A percentile compares a stretch with the other conserved stretches of the same genome.
Evolutionary conservation across 2,113 vertebrate species (phyloP).

Genomic region (Rhipidura dahli): DNA sequence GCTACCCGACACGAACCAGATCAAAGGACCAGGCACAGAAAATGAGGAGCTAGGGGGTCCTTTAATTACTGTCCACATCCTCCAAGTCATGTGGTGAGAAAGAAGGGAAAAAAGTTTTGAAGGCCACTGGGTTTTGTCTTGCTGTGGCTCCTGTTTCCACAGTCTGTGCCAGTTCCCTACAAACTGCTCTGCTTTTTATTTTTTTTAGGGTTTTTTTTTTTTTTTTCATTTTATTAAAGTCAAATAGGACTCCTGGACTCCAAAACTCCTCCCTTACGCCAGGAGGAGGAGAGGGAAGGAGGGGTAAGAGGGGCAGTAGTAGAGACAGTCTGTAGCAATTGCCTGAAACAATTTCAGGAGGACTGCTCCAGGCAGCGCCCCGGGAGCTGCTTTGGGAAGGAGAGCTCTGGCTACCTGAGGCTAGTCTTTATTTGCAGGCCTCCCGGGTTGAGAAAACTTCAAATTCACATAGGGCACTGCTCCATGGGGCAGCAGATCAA

Average conservation of each 20-base stretch:
- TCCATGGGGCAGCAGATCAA: conserved; percentile 88
- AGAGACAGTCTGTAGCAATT: conserved; percentile 55
- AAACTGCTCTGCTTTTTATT: conserved; percentile 71
- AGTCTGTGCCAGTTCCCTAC: conserved; percentile 80
- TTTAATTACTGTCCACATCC: conserved; percentile 95
- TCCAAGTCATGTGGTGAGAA: conserved; percentile 82
- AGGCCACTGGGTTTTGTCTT: conserved; percentile 84
- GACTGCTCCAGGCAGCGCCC: conserved; percentile 74
- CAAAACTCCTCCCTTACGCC: conserved; percentile 70
- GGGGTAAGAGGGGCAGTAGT: conserved; percentile 7
- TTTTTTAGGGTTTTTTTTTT: conserved; percentile 8
- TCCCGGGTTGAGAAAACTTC: conserved; percentile 75
- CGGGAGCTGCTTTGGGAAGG: conserved; percentile 73
- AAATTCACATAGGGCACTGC: conserved; percentile 81
- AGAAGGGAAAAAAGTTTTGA: conserved; percentile 84
- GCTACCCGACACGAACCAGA: conserved; percentile 88
- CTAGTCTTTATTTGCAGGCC: conserved; percentile 74
- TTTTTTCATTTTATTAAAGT: conserved; percentile 69
- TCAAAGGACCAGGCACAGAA: conserved; percentile 89
- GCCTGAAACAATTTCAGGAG: conserved; percentile 73
- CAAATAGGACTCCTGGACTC: conserved; percentile 76
- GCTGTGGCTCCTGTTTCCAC: conserved; percentile 78
- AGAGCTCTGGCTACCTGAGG: conserved; percentile 68
- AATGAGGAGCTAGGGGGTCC: conserved; percentile 90
- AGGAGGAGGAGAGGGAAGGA: conserved; percentile 51